phyloP scores from a whole-genome alignment of 1,140 invertebrate genomes.

The Elymnias hypermnestra region DNA sequence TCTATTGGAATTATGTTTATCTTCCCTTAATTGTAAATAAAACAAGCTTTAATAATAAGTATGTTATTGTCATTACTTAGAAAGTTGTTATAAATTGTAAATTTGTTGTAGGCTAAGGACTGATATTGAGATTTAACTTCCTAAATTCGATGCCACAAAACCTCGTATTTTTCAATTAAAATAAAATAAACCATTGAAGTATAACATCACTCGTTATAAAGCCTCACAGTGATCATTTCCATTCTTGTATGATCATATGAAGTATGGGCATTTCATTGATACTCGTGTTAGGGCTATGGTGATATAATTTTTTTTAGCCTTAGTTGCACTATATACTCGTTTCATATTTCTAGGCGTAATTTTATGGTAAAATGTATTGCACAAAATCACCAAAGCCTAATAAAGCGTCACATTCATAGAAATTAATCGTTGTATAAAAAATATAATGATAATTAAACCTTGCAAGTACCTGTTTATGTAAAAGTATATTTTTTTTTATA shows the following conservation, averaged over 20 bases:
- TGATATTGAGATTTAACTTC: constrained; percentile 49
- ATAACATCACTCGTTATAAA: constrained; percentile 27
- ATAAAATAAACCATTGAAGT: no score
- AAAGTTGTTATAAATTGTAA: constrained; percentile 64
- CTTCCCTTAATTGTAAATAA: constrained; percentile 49
- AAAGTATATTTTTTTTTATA: no score
- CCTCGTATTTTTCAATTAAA: no score
- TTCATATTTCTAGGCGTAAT: constrained; percentile 55
- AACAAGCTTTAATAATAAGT: constrained; percentile 68
- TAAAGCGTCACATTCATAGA: background rate
- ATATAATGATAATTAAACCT: background rate
- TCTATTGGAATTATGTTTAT: constrained; percentile 43
- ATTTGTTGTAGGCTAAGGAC: constrained; percentile 63
- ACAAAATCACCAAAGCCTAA: constrained; percentile 46
- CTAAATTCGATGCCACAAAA: constrained; percentile 48
- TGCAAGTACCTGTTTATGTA: no score
- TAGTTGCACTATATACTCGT: constrained; percentile 54
- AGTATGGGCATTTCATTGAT: no score
- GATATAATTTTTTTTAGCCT: constrained; percentile 31
- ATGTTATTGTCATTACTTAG: constrained; percentile 47
- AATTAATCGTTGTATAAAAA: background rate
- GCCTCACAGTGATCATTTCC: constrained; percentile 18
- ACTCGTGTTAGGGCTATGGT: constrained; percentile 21
- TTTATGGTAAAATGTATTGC: constrained; percentile 51
- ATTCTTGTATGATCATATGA: no score